Conservation (phyloP, 2,888 invertebrate genomes). For the Apotomis betuletana region DNA sequence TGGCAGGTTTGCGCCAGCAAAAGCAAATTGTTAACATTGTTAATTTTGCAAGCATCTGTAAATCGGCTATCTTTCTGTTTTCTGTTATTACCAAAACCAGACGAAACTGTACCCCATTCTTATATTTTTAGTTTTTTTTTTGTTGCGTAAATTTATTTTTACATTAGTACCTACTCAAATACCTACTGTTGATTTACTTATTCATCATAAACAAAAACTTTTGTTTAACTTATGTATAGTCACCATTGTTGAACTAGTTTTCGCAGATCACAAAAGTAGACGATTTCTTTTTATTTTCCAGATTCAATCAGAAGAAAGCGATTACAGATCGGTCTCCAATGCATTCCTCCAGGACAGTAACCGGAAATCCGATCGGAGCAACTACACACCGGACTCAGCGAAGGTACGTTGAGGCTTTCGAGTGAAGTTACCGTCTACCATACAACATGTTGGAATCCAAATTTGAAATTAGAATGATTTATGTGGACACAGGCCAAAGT, state of each 20-base stretch:
- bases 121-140: too few relatives aligned
- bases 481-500: too few relatives aligned
- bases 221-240: not conserved
- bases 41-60: conserved; percentile 1
- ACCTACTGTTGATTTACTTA: too few relatives aligned
- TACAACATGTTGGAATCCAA: too few relatives aligned
- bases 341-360: conserved; percentile 77
- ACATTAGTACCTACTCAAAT: too few relatives aligned
- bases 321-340: conserved; percentile 74
- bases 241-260: not conserved
- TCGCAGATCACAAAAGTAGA: not conserved
- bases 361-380: conserved; percentile 68
- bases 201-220: too few relatives aligned
- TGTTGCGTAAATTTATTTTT: too few relatives aligned
- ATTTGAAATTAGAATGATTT: too few relatives aligned
- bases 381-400: conserved; percentile 73
- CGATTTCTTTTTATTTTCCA: conserved; percentile 50
- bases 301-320: conserved; percentile 69
- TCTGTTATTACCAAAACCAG: not conserved
- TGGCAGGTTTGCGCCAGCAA: conserved; percentile 10
- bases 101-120: not conserved
- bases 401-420: conserved; percentile 56
- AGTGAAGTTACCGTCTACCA: too few relatives aligned
- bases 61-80: conserved; percentile 5
- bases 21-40: conserved; percentile 22